These are phyloP conservation scores for Epinotia demarniana DNA, from an alignment of 2,888 invertebrate species.

Conservation along the genomic window DNA sequence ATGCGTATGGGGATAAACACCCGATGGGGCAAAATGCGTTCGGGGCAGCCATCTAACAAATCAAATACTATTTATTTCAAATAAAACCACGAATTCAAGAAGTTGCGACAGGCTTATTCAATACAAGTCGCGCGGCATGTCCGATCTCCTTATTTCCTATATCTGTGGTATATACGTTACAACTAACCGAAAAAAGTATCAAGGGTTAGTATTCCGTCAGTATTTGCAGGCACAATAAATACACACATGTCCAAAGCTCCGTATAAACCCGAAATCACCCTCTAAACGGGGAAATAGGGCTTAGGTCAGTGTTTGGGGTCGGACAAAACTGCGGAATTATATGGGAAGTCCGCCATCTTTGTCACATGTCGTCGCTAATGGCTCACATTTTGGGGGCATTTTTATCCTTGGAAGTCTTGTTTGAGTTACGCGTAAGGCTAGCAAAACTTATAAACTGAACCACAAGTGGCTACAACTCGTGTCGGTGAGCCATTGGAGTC, in stretches of 20 bases:
- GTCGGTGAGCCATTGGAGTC: no score
- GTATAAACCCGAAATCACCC: slow-evolving; percentile 18
- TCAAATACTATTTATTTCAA: no score
- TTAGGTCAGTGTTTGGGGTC: slow-evolving; percentile 21
- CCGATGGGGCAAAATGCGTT: no score
- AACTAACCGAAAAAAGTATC: neutral
- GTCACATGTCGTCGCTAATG: slow-evolving; percentile 40
- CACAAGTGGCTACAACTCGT: no score
- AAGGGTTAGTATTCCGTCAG: neutral
- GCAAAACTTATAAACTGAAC: no score
- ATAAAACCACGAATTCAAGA: no score
- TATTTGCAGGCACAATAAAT: neutral
- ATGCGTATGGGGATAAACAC: no score
- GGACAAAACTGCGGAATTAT: slow-evolving; percentile 35
- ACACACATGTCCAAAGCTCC: slow-evolving; percentile 3
- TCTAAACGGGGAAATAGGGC: slow-evolving; percentile 14
- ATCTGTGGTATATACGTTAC: neutral
- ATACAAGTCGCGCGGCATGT: no score
- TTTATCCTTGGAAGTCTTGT: slow-evolving; percentile 1
- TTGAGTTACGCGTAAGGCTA: neutral
- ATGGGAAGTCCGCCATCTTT: slow-evolving; percentile 37
- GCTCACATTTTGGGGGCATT: slow-evolving; percentile 13
- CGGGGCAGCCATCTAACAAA: no score
- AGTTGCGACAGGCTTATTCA: no score
- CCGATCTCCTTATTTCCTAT: no score